These are phyloP conservation scores for Odontomyia ornata DNA, from an alignment of 2,888 invertebrate genomes.

Conservation along the genomic window DNA sequence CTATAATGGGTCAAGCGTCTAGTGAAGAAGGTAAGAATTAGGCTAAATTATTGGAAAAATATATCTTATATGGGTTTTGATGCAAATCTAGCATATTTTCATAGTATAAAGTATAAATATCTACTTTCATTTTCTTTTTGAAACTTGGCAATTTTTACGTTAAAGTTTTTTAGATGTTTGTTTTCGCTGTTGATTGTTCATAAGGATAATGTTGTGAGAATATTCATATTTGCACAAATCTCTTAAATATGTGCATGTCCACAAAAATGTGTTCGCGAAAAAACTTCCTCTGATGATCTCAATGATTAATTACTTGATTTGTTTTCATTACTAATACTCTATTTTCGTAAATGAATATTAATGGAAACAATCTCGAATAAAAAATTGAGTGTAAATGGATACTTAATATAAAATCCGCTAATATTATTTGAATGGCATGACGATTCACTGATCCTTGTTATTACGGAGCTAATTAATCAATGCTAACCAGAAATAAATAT, in stretches of 20 bases:
- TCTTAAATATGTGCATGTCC: background rate
- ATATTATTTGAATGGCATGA: too few species aligned
- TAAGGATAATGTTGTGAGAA: background rate
- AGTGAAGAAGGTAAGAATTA: conserved; percentile 63
- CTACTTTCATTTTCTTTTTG: background rate
- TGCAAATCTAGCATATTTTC: background rate
- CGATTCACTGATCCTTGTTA: too few species aligned
- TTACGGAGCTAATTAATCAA: too few species aligned
- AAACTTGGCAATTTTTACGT: conserved; percentile 10
- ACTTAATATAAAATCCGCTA: too few species aligned
- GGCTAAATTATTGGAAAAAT: background rate
- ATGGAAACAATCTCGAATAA: too few species aligned
- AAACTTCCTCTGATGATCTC: too few species aligned
- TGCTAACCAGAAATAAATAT: too few species aligned
- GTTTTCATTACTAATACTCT: too few species aligned
- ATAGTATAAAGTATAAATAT: background rate
- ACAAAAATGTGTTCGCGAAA: background rate
- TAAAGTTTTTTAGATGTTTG: conserved; percentile 35
- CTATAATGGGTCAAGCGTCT: conserved; percentile 61
- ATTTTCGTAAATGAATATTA: too few species aligned
- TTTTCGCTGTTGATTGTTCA: conserved; percentile 38
- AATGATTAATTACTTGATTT: too few species aligned
- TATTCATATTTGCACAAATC: conserved; percentile 35
- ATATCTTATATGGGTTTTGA: conserved; percentile 8
- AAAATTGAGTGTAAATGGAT: too few species aligned